Evolutionary conservation across 2,888 invertebrate species (phyloP).

Genomic region (Thelaira solivaga): DNA sequence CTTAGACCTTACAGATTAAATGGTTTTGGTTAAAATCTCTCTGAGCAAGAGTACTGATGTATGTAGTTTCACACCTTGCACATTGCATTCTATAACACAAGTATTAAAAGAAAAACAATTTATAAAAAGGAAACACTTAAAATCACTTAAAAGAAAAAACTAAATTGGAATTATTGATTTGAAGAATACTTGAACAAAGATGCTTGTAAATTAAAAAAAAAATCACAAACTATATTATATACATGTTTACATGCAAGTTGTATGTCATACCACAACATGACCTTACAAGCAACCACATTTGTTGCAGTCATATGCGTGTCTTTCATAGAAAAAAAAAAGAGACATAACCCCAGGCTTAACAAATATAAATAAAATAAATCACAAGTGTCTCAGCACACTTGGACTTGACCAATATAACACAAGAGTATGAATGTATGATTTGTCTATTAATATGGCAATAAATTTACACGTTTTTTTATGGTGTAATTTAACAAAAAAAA

Average conservation of each 20-base stretch:
- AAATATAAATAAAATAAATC: background rate
- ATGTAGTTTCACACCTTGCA: too few species aligned
- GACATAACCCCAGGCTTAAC: background rate
- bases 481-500: too few species aligned
- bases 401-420: slow-evolving; percentile 54
- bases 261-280: slow-evolving; percentile 3
- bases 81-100: too few species aligned
- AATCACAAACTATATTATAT: background rate
- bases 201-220: slow-evolving; percentile 26
- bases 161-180: slow-evolving; percentile 34
- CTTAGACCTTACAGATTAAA: too few species aligned
- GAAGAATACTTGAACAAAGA: slow-evolving; percentile 20
- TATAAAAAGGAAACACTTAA: background rate
- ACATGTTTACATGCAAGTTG: background rate
- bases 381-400: slow-evolving; percentile 33
- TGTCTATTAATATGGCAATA: background rate
- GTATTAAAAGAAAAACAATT: too few species aligned
- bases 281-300: slow-evolving; percentile 15
- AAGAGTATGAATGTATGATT: background rate
- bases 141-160: slow-evolving; percentile 36
- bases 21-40: too few species aligned
- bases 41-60: too few species aligned
- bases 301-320: background rate
- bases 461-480: background rate
- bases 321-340: background rate